Percentiles rank a stretch among this genome's conserved stretches.
Evolutionary conservation across 2,888 invertebrate genomes (phyloP).

Genomic region (Epirrhoe tristata): DNA sequence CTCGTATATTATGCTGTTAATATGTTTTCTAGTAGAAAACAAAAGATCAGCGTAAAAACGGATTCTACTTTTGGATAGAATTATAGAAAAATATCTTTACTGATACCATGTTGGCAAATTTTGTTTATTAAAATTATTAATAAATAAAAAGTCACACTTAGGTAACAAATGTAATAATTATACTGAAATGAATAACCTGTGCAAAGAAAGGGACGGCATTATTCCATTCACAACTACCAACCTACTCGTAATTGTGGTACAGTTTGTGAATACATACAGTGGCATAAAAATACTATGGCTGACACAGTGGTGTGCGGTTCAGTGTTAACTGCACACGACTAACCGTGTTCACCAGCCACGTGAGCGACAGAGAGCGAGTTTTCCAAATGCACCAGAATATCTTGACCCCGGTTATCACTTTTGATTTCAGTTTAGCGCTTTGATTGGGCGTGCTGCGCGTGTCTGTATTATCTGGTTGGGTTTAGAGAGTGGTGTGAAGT

Average conservation of each 20-base stretch:
- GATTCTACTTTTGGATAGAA: no score
- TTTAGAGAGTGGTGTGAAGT: slow-evolving; percentile 33
- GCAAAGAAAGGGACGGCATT: slow-evolving; percentile 6
- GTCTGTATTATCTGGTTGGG: slow-evolving; percentile 36
- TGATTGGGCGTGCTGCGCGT: slow-evolving; percentile 42
- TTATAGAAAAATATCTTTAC: no score
- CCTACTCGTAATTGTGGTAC: not conserved
- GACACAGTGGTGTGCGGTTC: slow-evolving; percentile 26
- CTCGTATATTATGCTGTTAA: no score
- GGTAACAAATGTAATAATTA: slow-evolving; percentile 3
- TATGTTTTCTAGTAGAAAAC: no score
- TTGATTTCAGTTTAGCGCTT: slow-evolving; percentile 11
- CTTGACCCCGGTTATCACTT: slow-evolving; percentile 39
- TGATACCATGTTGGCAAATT: not conserved
- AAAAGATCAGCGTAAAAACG: no score
- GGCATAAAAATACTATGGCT: slow-evolving; percentile 17
- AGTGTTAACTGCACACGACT: slow-evolving; percentile 37
- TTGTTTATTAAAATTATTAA: not conserved
- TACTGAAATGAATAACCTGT: slow-evolving; percentile 1
- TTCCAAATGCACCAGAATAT: slow-evolving; percentile 45
- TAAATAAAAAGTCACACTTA: not conserved
- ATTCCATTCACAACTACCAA: slow-evolving; percentile 13
- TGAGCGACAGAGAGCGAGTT: slow-evolving; percentile 59
- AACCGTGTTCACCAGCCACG: slow-evolving; percentile 33
- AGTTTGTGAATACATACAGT: slow-evolving; percentile 8